These are phyloP conservation scores for Cynocephalus volans DNA, from an alignment of 2,113 vertebrate species.

Conservation along the genomic window DNA sequence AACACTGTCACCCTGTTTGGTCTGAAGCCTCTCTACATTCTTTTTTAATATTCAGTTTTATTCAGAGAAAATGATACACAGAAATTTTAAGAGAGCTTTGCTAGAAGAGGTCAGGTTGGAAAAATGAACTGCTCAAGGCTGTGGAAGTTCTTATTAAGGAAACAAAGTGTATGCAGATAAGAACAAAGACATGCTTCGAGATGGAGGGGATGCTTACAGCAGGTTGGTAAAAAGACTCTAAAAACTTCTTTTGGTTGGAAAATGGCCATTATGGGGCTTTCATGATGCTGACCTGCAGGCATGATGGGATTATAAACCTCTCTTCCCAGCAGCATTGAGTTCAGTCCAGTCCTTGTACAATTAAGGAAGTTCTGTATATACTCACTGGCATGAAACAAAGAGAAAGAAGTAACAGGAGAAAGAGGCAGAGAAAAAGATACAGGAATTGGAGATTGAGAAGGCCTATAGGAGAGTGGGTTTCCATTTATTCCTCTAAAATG, in stretches of 20 bases:
- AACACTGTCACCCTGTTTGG: neutral
- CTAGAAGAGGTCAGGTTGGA: constrained; percentile 56
- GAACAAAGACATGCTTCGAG: neutral
- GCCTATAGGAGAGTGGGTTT: neutral
- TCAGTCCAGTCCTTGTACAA: neutral
- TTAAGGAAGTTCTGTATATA: neutral
- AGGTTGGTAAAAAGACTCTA: neutral
- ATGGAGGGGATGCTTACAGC: neutral
- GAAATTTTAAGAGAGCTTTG: constrained; percentile 41
- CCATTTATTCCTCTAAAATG: neutral
- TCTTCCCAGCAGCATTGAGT: neutral
- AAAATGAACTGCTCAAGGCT: constrained; percentile 39
- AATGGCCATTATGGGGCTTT: neutral
- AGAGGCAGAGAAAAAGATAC: neutral
- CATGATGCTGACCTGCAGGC: neutral
- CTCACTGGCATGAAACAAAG: constrained; percentile 37
- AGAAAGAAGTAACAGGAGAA: neutral
- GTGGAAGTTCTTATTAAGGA: neutral
- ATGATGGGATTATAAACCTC: neutral
- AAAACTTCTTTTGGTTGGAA: constrained; percentile 38
- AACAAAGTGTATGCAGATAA: constrained; percentile 10
- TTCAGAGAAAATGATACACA: constrained; percentile 33
- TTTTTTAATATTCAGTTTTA: constrained; percentile 62
- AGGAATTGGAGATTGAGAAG: neutral
- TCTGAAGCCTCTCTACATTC: neutral